These are phyloP conservation scores for Sarcoramphus papa DNA, from an alignment of 2,797 vertebrate genomes.

Conservation along the genomic window DNA sequence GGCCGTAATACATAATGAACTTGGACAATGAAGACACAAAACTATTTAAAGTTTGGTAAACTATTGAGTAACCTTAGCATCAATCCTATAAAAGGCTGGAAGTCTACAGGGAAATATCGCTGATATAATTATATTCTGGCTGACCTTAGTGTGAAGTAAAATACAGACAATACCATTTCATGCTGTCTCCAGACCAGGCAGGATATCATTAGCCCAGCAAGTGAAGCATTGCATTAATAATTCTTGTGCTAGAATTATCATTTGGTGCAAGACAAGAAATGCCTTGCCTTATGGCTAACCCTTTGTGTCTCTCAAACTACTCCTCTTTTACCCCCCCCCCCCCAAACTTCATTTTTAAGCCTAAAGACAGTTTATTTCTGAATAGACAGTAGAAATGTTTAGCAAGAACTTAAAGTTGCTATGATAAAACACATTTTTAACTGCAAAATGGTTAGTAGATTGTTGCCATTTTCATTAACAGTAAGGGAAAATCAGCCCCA, in stretches of 20 bases:
- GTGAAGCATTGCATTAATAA: slow-evolving; percentile 14
- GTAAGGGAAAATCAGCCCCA: background rate
- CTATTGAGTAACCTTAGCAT: slow-evolving; percentile 31
- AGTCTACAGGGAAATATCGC: slow-evolving; percentile 17
- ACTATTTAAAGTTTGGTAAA: slow-evolving; percentile 37
- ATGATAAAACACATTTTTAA: background rate
- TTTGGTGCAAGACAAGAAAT: slow-evolving; percentile 14
- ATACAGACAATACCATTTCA: slow-evolving; percentile 3
- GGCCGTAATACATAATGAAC: slow-evolving; percentile 11
- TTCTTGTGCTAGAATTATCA: background rate
- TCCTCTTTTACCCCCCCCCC: background rate
- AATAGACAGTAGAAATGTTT: background rate
- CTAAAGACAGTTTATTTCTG: background rate
- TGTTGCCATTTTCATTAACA: background rate
- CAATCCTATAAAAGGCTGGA: slow-evolving; percentile 24
- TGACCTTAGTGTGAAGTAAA: slow-evolving; percentile 45
- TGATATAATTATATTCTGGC: slow-evolving; percentile 27
- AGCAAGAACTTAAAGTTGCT: background rate
- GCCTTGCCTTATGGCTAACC: background rate
- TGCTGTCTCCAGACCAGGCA: background rate
- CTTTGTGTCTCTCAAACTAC: background rate
- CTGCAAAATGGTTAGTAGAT: background rate
- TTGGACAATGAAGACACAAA: background rate
- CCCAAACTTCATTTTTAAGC: background rate
- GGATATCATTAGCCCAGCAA: slow-evolving; percentile 2